These are phyloP conservation scores for Steatornis caripensis DNA, from an alignment of 2,113 vertebrate genomes.

Conservation along the genomic window DNA sequence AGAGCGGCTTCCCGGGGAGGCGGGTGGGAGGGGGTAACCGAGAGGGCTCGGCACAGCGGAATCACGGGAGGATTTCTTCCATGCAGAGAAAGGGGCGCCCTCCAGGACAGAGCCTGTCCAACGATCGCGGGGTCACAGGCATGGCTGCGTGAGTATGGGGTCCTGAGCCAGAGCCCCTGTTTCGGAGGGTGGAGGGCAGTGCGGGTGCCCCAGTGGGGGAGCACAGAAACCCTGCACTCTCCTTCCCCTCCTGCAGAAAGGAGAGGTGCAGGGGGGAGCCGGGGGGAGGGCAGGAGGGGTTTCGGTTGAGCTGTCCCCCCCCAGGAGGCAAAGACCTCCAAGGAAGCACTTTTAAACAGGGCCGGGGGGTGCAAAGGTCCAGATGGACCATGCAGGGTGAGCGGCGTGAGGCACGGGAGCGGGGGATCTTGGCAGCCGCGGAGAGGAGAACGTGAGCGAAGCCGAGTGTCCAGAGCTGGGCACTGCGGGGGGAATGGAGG, in stretches of 20 bases:
- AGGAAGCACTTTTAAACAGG: not conserved
- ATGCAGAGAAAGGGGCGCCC: conserved; percentile 89
- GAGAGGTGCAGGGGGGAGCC: not conserved
- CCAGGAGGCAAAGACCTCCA: not conserved
- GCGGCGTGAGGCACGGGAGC: fast-evolving
- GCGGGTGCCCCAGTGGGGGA: not conserved
- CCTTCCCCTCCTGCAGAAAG: not conserved
- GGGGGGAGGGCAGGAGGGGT: not conserved
- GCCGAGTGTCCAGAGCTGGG: fast-evolving
- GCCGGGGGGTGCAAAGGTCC: not conserved
- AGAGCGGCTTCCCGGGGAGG: not conserved
- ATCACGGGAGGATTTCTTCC: not conserved
- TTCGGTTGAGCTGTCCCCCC: not conserved
- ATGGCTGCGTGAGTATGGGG: conserved; percentile 68
- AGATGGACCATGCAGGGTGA: not conserved
- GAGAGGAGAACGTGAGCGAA: not conserved
- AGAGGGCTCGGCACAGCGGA: no score
- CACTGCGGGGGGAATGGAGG: fast-evolving
- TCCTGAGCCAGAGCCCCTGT: not conserved
- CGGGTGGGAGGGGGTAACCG: fast-evolving
- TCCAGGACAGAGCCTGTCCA: conserved; percentile 70
- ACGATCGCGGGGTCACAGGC: conserved; percentile 67
- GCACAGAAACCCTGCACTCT: not conserved
- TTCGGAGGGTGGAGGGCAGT: not conserved
- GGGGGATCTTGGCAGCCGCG: not conserved